phyloP scores from a whole-genome alignment of 1,140 invertebrate species.

The Eupristina koningsbergeri region DNA sequence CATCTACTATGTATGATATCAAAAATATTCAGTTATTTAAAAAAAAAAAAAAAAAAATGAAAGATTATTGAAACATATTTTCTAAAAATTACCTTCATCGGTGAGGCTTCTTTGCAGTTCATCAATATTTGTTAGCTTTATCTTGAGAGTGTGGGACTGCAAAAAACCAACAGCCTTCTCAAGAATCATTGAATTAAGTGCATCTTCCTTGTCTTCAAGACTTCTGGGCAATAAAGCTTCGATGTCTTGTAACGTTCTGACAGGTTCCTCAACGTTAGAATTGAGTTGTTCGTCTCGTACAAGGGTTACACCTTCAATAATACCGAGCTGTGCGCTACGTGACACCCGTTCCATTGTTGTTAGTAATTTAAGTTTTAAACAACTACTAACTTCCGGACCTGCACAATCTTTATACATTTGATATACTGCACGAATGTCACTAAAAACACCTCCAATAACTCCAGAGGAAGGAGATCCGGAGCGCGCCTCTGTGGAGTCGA shows the following conservation, averaged over 20 bases:
- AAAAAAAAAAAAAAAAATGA: too few relatives aligned
- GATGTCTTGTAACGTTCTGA: constrained; percentile 76
- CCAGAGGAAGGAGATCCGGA: constrained; percentile 64
- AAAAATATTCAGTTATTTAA: too few relatives aligned
- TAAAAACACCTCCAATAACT: constrained; percentile 66
- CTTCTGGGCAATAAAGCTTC: constrained; percentile 81
- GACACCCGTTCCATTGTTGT: constrained; percentile 81
- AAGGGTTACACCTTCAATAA: constrained; percentile 82
- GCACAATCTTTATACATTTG: constrained; percentile 84
- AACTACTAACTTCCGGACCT: constrained; percentile 79
- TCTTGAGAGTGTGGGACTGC: constrained; percentile 83
- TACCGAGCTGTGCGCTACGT: constrained; percentile 76
- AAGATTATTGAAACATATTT: background rate
- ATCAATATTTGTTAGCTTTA: constrained; percentile 79
- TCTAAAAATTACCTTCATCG: constrained; percentile 69
- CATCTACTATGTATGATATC: too few relatives aligned
- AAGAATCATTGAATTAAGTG: constrained; percentile 82
- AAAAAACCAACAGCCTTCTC: constrained; percentile 83
- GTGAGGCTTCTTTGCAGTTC: constrained; percentile 77
- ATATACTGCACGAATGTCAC: constrained; percentile 75
- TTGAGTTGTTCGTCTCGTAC: constrained; percentile 75
- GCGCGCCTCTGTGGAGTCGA: constrained; percentile 56
- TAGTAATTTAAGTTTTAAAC: constrained; percentile 83
- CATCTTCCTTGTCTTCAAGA: constrained; percentile 80
- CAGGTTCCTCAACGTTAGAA: constrained; percentile 64